Evolutionary conservation across 30 jellyfish, hydroid and myxozoan species (phyloP).

Genomic region (Nemopilema nomurai): DNA sequence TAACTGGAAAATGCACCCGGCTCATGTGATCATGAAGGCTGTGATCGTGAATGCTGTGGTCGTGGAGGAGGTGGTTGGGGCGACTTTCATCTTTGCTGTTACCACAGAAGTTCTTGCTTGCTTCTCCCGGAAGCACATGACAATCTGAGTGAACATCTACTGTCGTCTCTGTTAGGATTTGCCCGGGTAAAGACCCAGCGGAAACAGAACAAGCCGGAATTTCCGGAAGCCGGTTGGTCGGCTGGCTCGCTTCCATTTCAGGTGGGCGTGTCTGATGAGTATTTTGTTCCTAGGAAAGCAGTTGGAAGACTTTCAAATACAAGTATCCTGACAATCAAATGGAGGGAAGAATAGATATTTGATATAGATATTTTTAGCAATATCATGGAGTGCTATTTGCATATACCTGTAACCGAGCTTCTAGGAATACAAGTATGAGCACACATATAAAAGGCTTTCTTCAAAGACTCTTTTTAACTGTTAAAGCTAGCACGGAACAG

Average conservation of each 20-base stretch:
- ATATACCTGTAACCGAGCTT: no score
- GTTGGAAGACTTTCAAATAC: not conserved
- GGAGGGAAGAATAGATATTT: no score
- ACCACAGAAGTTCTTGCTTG: conserved; percentile 28
- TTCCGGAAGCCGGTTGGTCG: not conserved
- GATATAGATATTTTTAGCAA: no score
- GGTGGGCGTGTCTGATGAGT: conserved; percentile 35
- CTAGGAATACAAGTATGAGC: no score
- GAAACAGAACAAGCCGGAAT: conserved; percentile 6
- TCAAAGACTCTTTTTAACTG: no score
- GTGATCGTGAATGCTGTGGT: conserved; percentile 45
- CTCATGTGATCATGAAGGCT: conserved; percentile 50
- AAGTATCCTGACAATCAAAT: not conserved
- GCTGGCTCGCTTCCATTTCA: conserved; percentile 22
- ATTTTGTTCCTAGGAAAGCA: conserved; percentile 1
- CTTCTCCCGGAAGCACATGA: conserved; percentile 37
- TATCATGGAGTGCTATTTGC: no score
- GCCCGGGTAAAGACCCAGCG: conserved; percentile 14
- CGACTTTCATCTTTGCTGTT: conserved; percentile 40
- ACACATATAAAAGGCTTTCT: no score
- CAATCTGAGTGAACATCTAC: conserved; percentile 38
- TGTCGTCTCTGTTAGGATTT: not conserved
- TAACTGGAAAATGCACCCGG: conserved; percentile 46
- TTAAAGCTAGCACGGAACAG: no score
- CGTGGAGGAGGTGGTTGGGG: conserved; percentile 23